Base-by-base conservation (phyloP, 1,140 invertebrate species). In the Pinna nobilis region DNA sequence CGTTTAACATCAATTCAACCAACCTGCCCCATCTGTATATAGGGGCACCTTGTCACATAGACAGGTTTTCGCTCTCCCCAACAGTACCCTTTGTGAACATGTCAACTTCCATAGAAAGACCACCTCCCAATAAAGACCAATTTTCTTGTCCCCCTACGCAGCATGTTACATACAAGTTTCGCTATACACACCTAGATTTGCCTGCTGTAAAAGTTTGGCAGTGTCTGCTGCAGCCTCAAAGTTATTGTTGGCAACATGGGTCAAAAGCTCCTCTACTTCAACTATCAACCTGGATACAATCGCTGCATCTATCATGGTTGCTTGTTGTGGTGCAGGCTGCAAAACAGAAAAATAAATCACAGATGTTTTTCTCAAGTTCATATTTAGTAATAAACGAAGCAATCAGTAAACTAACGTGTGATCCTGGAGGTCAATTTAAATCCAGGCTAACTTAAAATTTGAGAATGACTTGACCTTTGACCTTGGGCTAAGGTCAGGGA, bases 181-280 rank as follows among this genome's bases (percentile, higher is more conserved):
- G 1, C 13, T 1, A 25, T n/a, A 18, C 23, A 59, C 60, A 70
- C 77, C 74, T n/a, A 76, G 35, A 39, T 68, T 51, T 4, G 59
- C 60, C 33, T 73, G 65, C 37, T 74, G 55, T 35, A 77, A 25
- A 30, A 74, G 44, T 55, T 59, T 66, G 18, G 75, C 78, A 23
- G 75, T 68, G 57, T 68, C 57, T 15, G 65, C 39, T 4, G 76
- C 78, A 23, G 78, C 78, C 63, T 79, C 41, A 41, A 65, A 79
- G 49, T 79, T 66, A 60, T 80, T 63, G 23, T 75, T 75, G 37
- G 71, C 74, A 25, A 81, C 69, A 66, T 81, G 80, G n/a, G 60
- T 65, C 25, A 81, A 55, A 5, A 81, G 39, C 47, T 79, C 80
- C 37, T 81, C 80, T 9, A 81, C 80, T 35, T 81, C 74, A 3